Conservation (phyloP, 2,888 invertebrate species). For the Sthenelais limicola region DNA sequence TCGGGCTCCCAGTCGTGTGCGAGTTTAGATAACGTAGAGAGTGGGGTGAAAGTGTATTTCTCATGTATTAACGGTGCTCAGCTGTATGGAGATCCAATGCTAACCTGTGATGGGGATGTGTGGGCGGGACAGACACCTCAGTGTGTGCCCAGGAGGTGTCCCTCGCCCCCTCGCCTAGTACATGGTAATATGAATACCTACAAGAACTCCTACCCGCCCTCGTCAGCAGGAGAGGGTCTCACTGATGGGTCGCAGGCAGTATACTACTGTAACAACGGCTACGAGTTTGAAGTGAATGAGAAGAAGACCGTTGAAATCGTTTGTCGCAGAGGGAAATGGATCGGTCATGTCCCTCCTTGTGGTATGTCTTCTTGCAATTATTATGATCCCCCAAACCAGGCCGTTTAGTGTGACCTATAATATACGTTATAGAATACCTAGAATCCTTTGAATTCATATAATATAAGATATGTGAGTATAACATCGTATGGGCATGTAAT, state of each 20-base stretch:
- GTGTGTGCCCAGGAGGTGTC: background rate
- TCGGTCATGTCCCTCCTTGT: constrained; percentile 12
- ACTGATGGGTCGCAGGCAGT: background rate
- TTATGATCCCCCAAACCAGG: too few relatives aligned
- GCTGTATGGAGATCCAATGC: background rate
- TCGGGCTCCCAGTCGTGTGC: background rate
- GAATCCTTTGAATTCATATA: too few relatives aligned
- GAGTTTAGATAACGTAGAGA: too few relatives aligned
- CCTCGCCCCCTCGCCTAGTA: background rate
- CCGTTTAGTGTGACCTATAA: too few relatives aligned
- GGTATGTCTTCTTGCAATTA: constrained; percentile 24
- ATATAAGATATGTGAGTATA: too few relatives aligned
- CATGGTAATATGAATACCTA: constrained; percentile 5
- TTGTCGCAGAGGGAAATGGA: constrained; percentile 22
- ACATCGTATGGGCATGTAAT: too few relatives aligned
- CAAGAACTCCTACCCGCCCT: background rate
- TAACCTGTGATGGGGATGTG: background rate
- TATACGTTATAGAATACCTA: too few relatives aligned
- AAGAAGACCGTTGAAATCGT: background rate
- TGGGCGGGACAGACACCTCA: background rate
- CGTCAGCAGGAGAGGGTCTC: background rate
- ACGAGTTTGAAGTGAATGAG: background rate
- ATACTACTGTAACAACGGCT: constrained; percentile 38
- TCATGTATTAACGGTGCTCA: background rate
- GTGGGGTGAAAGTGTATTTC: too few relatives aligned